Evolutionary conservation across 2,113 vertebrate species (phyloP).

Genomic region (Solenodon paradoxus): DNA sequence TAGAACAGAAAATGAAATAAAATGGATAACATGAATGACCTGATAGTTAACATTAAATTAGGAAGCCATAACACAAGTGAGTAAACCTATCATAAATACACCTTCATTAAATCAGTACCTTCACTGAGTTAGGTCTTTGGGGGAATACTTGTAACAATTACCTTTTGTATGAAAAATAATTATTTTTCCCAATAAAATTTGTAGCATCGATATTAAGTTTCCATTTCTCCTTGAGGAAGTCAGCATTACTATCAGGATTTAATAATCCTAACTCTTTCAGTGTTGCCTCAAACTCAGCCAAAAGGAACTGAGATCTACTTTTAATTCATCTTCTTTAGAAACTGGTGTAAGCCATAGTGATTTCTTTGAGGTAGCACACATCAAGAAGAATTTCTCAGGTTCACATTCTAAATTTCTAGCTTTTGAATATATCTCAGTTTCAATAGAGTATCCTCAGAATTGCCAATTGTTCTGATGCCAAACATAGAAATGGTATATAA

Average conservation of each 20-base stretch:
- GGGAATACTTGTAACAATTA: neutral
- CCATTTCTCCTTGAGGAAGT: neutral
- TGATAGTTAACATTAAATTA: constrained; percentile 5
- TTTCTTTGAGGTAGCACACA: too few relatives aligned
- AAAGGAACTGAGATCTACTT: neutral
- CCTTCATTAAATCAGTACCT: neutral
- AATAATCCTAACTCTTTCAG: constrained; percentile 45
- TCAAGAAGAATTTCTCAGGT: too few relatives aligned
- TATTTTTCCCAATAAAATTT: neutral
- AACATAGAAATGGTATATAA: too few relatives aligned
- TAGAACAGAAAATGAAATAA: neutral
- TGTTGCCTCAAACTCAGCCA: neutral
- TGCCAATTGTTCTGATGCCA: too few relatives aligned
- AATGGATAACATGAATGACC: neutral
- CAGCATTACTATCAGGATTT: neutral
- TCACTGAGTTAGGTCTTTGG: neutral
- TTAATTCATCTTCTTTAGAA: neutral
- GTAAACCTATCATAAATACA: neutral
- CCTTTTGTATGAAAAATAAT: neutral
- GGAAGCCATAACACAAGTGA: neutral
- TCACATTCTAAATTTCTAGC: too few relatives aligned
- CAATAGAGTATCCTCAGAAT: too few relatives aligned
- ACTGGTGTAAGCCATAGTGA: constrained; percentile 24
- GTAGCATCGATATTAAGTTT: neutral
- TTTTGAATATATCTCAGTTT: too few relatives aligned